These are phyloP conservation scores for Palythoa grandis DNA, from an alignment of 92 coral and sea anemone genomes.

Conservation along the genomic window DNA sequence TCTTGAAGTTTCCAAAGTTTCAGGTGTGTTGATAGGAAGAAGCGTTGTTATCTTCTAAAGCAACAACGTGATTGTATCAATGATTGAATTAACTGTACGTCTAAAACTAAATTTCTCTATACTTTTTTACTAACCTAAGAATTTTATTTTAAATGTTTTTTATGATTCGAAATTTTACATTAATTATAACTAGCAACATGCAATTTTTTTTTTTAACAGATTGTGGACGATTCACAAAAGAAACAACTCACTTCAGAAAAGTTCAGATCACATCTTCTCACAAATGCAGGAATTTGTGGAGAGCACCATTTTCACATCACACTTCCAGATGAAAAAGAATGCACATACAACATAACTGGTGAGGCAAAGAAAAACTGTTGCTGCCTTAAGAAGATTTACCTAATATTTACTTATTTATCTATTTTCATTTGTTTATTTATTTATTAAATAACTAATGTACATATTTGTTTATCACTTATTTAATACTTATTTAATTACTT, in stretches of 20 bases:
- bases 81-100: not conserved
- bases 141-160: too few relatives aligned
- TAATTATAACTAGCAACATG: not conserved
- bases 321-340: conserved; percentile 10
- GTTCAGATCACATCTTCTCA: not conserved
- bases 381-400: too few relatives aligned
- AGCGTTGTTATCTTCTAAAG: not conserved
- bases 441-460: too few relatives aligned
- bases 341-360: too few relatives aligned
- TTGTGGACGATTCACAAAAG: conserved; percentile 28
- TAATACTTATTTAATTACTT: too few relatives aligned
- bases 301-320: not conserved
- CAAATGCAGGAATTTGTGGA: not conserved
- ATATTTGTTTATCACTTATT: too few relatives aligned
- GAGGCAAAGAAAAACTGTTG: too few relatives aligned
- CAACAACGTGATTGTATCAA: not conserved
- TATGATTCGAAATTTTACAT: not conserved
- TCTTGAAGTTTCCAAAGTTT: conserved; percentile 44
- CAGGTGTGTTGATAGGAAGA: conserved; percentile 21
- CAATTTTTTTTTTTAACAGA: not conserved
- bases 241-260: conserved; percentile 33
- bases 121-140: not conserved
- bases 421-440: too few relatives aligned
- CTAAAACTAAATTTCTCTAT: not conserved
- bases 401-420: too few relatives aligned